Evolutionary conservation across 2,797 vertebrate genomes (phyloP).

Genomic region (Acipenser transmontanus): DNA sequence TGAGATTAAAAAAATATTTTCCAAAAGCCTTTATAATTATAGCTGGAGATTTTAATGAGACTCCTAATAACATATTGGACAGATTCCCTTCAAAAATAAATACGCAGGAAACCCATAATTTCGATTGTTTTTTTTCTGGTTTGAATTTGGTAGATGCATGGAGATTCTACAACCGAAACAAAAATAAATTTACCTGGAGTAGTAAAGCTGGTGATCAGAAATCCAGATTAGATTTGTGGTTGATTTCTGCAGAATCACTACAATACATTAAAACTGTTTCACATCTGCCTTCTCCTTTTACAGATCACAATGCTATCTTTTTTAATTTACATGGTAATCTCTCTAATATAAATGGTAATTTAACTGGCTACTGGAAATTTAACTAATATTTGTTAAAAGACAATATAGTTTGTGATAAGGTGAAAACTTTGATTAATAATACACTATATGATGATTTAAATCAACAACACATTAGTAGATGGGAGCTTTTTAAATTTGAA

Average conservation of each 20-base stretch:
- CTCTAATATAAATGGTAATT: neutral
- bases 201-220: neutral
- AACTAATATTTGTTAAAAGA: neutral
- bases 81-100: neutral
- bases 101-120: neutral
- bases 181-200: neutral
- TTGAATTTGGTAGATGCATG: neutral
- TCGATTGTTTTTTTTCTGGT: neutral
- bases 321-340: neutral
- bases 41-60: neutral
- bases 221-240: neutral
- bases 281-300: neutral
- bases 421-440: neutral
- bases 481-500: neutral
- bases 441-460: neutral
- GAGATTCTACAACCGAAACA: neutral
- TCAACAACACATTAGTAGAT: neutral
- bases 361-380: neutral
- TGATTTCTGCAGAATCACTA: neutral
- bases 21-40: no score
- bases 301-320: neutral
- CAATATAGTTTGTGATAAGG: neutral
- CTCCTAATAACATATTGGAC: neutral
- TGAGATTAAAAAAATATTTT: no score
- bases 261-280: neutral